Evolutionary conservation across 2,797 vertebrate species (phyloP), one percentile per base, ranked within the genome.

Genomic region (Otus scops): DNA sequence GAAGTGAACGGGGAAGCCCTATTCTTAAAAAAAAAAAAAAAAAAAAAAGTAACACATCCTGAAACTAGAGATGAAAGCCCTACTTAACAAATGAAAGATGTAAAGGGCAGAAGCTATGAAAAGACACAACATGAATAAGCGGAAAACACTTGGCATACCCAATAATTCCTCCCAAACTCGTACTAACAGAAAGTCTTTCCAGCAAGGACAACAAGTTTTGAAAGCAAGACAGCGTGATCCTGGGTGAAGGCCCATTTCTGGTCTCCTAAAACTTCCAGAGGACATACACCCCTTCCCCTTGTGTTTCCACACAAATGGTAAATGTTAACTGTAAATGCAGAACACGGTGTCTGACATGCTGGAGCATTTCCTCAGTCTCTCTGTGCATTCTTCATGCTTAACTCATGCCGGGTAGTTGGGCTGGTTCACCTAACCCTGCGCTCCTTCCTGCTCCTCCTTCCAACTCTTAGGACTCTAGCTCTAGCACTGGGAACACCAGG

Each of bases 81-180:
- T 94, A 61, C 85, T 91, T 94, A 96, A 65, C 53, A 75, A 93
- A 77, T 68, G 60, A 95, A 86, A 75, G 50, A 88, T 63, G 76
- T 47, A 91, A 95, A 87, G 94, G 92, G 84, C 92, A 92, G 81
- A 68, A 92, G 92, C 90, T 95, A 95, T 93, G 91, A 94, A 91
- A 94, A 92, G 75, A 59, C 81, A 91, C 60, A 78, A 75, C 85
- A 80, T 65, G 75, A 92, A 59, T 57, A 89, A 69, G 89, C 11
- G 1, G 57, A 69, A 78, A 88, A 69, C 13, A 34, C 43, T 89
- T 89, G 61, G 57, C 73, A 34, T 65, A 73, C 61, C 34, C 53
- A 34, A 3, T 48, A 91, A 86, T 81, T 95, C 76, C 38, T 78
- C 57, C 18, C 38, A 89, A 45, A 28, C 38, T 65, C 13, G 9